Percentiles rank a stretch among this genome's conserved stretches.
Conservation (phyloP, 2,888 invertebrate genomes). For the Lithophane socia region DNA sequence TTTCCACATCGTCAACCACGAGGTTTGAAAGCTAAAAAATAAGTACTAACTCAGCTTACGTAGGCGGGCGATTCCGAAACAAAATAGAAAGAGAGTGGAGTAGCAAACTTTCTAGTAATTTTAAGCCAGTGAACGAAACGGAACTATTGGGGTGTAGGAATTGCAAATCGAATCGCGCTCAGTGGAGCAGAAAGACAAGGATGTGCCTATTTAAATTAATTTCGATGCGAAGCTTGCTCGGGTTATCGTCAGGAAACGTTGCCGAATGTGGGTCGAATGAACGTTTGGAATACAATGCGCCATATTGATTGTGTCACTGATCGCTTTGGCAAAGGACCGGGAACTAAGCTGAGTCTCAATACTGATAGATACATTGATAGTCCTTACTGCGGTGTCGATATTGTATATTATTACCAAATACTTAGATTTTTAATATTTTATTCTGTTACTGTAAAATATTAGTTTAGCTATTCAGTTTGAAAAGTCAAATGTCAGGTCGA, state of each 20-base stretch:
- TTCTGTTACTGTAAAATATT: neutral
- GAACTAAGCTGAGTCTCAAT: slow-evolving; percentile 20
- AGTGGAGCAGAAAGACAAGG: slow-evolving; percentile 84
- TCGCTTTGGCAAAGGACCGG: slow-evolving; percentile 30
- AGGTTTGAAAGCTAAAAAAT: slow-evolving; percentile 70
- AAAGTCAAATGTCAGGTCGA: slow-evolving; percentile 6
- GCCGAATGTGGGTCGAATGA: slow-evolving; percentile 67
- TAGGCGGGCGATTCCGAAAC: slow-evolving; percentile 71
- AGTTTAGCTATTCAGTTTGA: neutral
- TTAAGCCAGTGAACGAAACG: slow-evolving; percentile 83
- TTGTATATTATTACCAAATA: neutral
- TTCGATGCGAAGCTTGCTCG: slow-evolving; percentile 71
- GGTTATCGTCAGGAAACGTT: slow-evolving; percentile 70
- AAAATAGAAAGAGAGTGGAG: slow-evolving; percentile 77
- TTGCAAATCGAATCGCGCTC: slow-evolving; percentile 85
- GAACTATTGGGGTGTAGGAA: slow-evolving; percentile 83
- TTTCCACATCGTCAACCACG: slow-evolving; percentile 64
- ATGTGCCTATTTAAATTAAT: slow-evolving; percentile 87
- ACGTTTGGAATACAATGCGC: slow-evolving; percentile 53
- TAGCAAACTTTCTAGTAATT: slow-evolving; percentile 82
- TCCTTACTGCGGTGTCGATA: neutral
- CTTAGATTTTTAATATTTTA: neutral
- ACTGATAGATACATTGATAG: slow-evolving; percentile 18
- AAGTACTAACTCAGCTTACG: slow-evolving; percentile 69
- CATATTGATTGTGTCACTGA: slow-evolving; percentile 52